Conservation (phyloP, 2,113 vertebrate species). For the Ramphastos sulfuratus region DNA sequence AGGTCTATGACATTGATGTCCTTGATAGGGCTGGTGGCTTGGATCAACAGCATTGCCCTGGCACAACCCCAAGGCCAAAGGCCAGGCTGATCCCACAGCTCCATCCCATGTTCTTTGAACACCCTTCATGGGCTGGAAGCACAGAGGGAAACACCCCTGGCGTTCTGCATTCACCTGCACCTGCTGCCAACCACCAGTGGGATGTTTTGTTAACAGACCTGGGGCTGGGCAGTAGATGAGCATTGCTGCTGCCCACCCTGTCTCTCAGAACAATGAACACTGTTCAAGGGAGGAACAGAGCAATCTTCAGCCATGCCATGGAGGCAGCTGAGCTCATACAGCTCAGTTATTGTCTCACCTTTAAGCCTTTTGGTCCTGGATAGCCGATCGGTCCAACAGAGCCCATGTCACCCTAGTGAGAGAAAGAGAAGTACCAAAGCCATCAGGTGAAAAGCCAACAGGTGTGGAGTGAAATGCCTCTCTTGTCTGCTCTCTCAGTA, state of each 20-base stretch:
- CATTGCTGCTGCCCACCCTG: not conserved
- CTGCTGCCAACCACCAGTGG: not conserved
- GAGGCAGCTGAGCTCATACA: not conserved
- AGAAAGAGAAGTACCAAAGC: constrained; percentile 44
- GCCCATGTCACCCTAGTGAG: constrained; percentile 92
- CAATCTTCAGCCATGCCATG: not conserved
- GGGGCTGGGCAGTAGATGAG: not conserved
- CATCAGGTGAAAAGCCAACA: not conserved
- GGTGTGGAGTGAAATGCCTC: not conserved
- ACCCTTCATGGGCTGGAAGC: not conserved
- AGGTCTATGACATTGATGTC: not conserved
- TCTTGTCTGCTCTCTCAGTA: not conserved
- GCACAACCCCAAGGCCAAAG: not conserved
- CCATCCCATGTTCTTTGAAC: not conserved
- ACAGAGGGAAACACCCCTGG: not conserved
- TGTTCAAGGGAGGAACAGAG: not conserved
- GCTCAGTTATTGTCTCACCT: constrained; percentile 77
- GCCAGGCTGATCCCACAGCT: not conserved
- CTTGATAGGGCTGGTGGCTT: not conserved
- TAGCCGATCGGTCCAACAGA: constrained; percentile 85
- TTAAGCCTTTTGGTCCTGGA: constrained; percentile 91
- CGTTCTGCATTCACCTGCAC: not conserved
- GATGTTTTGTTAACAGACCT: not conserved
- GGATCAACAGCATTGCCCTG: not conserved
- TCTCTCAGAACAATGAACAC: not conserved